Evolutionary conservation across 2,113 vertebrate genomes (phyloP).

Genomic region (Hiodon tergisus): DNA sequence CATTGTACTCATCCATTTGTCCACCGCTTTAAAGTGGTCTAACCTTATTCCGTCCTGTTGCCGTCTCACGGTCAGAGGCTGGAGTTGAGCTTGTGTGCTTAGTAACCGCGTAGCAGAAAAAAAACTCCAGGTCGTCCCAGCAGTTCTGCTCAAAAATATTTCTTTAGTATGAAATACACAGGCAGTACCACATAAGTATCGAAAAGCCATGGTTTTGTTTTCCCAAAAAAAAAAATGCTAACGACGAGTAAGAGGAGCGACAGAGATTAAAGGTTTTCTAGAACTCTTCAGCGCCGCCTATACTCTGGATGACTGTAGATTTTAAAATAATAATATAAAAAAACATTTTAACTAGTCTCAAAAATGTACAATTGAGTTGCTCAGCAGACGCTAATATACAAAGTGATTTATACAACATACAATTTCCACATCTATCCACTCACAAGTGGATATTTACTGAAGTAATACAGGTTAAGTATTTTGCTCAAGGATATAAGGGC

Average conservation of each 20-base stretch:
- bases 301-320: no score
- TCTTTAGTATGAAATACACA: neutral
- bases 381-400: no score
- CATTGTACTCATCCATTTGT: no score
- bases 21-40: neutral
- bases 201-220: slow-evolving; percentile 13
- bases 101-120: slow-evolving; percentile 25
- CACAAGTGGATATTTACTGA: no score
- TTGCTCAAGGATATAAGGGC: no score
- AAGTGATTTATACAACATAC: no score
- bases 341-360: no score
- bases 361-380: no score
- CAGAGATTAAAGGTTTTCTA: neutral
- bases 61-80: slow-evolving; percentile 47
- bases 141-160: slow-evolving; percentile 12
- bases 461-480: no score
- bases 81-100: slow-evolving; percentile 32
- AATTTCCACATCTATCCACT: no score
- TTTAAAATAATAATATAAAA: no score
- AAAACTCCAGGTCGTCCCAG: neutral
- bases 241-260: neutral
- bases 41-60: slow-evolving; percentile 57
- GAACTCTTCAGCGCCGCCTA: neutral
- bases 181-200: neutral
- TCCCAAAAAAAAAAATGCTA: no score